Percentiles rank a stretch among this genome's conserved stretches.
Evolutionary conservation across 1,140 invertebrate genomes (phyloP).

Genomic region (Hyles euphorbiae): DNA sequence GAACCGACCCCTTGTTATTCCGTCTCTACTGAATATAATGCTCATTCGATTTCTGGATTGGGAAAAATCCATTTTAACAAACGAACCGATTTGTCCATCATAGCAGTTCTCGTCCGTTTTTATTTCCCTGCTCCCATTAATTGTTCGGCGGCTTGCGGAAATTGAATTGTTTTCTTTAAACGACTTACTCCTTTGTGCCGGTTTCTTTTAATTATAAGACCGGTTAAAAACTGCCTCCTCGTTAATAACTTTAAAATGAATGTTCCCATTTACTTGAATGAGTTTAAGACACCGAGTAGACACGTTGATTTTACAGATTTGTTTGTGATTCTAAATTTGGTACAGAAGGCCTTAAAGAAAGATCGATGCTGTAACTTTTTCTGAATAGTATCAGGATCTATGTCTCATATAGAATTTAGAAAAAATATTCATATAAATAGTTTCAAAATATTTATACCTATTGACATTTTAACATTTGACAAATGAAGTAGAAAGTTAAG

Average conservation of each 20-base stretch:
- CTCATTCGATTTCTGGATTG: slow-evolving; percentile 8
- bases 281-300: background rate
- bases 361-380: no score
- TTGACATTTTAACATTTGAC: no score
- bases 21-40: no score
- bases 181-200: slow-evolving; percentile 24
- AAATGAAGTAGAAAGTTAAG: no score
- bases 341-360: no score
- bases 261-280: background rate
- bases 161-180: slow-evolving; percentile 43
- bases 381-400: no score
- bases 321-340: no score
- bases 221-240: slow-evolving; percentile 18
- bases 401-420: no score
- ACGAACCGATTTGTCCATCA: slow-evolving; percentile 18
- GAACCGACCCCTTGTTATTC: no score
- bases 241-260: slow-evolving; percentile 16
- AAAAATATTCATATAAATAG: no score
- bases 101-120: slow-evolving; percentile 21
- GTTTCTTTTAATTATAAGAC: slow-evolving; percentile 34
- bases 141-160: slow-evolving; percentile 23
- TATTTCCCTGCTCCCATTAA: slow-evolving; percentile 26
- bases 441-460: no score
- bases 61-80: slow-evolving; percentile 12
- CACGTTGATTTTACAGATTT: no score